These are phyloP conservation scores for Mesorhabditis spiculigera DNA, from an alignment of 2,888 invertebrate species.

Conservation along the genomic window DNA sequence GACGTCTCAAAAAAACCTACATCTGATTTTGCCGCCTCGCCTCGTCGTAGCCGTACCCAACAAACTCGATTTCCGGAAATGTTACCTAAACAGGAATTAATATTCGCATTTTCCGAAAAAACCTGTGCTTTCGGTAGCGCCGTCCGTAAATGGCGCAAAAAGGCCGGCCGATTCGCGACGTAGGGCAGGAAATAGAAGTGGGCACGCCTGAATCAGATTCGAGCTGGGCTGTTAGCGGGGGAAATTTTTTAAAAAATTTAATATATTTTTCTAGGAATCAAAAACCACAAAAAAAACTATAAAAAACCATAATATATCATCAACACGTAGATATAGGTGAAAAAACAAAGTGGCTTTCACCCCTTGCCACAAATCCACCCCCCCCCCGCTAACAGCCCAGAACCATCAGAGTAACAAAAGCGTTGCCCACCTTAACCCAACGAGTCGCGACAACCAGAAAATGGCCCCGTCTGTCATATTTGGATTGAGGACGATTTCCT, in stretches of 20 bases:
- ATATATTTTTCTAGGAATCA: too few relatives aligned
- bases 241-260: too few relatives aligned
- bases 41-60: constrained; percentile 49
- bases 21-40: constrained; percentile 7
- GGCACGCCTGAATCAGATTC: constrained; percentile 10
- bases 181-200: constrained; percentile 54
- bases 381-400: too few relatives aligned
- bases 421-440: constrained; percentile 16
- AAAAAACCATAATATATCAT: neutral
- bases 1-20: too few relatives aligned
- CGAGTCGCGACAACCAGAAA: constrained; percentile 42
- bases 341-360: too few relatives aligned
- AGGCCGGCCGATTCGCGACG: constrained; percentile 40
- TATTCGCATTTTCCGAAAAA: neutral
- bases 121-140: constrained; percentile 42
- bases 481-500: constrained; percentile 53
- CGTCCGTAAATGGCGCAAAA: constrained; percentile 43
- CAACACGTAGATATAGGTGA: neutral
- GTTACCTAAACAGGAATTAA: constrained; percentile 27
- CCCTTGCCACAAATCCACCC: too few relatives aligned
- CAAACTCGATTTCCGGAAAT: constrained; percentile 42
- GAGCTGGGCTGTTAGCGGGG: neutral
- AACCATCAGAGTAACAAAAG: too few relatives aligned
- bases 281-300: too few relatives aligned
- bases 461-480: constrained; percentile 42